Evolutionary conservation across 2,797 vertebrate genomes (phyloP), one percentile per base, ranked within the genome.

Genomic region (Linurgus olivaceus): DNA sequence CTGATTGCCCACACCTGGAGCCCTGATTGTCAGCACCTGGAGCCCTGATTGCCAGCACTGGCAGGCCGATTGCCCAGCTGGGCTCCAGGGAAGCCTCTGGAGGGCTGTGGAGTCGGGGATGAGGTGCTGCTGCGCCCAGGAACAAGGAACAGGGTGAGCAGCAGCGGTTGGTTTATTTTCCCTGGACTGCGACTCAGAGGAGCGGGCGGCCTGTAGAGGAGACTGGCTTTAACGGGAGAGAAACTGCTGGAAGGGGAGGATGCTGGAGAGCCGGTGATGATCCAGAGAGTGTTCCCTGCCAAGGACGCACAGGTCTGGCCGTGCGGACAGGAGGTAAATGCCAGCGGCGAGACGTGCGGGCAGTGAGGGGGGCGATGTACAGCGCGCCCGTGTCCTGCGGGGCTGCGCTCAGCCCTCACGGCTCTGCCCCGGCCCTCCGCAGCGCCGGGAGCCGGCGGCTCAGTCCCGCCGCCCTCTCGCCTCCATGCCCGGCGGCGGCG

Each of bases 261-360:
- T 2, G 9, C 24, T 13, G 82, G 21, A 17, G 63, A 52, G 48
- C 28, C 23, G 42, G 17, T 3, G 1, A 3, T n/a, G 40, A 10
- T 45, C 57, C 40, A 8, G 5, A 1, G 19, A 2, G 26, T 1
- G 25, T 28, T 31, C 23, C 1, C 5, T 3, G 37, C 17, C 7
- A 5, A 33, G 74, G 42, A 6, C 38, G 20, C 8, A 18, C 33
- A 31, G 16, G 17, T 19, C 17, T 23, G 66, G 14, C 5, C 8
- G 10, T 4, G 71, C 37, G 7, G 70, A 35, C 26, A 8, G 2
- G 71, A 68, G 72, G 72, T 42, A 17, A 55, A 11, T 20, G 35
- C 37, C 23, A 24, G 11, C 61, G 3, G 28, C 48, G 48, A 11
- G 58, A 23, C 28, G 19, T 1, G 40, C 15, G 14, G 17, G n/a